A percentile compares a stretch with the other conserved stretches of the same genome.
These are phyloP conservation scores for Cosmia pyralina DNA, from an alignment of 2,888 invertebrate genomes.

Conservation along the genomic window DNA sequence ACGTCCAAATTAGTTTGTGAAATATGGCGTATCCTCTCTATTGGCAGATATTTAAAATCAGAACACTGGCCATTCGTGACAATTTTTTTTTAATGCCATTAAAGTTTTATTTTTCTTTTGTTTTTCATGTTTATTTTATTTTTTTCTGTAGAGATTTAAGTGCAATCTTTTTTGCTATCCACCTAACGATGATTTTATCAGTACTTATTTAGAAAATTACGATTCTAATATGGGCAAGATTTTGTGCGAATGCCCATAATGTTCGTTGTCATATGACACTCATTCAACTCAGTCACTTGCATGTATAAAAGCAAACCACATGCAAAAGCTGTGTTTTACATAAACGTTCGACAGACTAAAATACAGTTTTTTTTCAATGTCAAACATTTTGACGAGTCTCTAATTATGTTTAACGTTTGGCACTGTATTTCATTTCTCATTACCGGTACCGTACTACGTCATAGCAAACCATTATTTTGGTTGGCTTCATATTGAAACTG, in stretches of 20 bases:
- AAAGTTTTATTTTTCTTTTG: neutral
- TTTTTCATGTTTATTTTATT: neutral
- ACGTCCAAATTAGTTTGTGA: neutral
- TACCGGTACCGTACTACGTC: conserved; percentile 57
- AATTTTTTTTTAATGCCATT: neutral
- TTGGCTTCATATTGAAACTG: conserved; percentile 42
- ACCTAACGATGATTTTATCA: neutral
- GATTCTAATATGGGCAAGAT: neutral
- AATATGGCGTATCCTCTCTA: conserved; percentile 23
- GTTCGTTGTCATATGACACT: neutral
- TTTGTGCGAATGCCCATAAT: neutral
- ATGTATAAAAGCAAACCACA: neutral
- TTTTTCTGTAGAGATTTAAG: too few species aligned
- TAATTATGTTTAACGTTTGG: conserved; percentile 61
- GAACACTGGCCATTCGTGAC: neutral
- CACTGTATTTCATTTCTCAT: conserved; percentile 62
- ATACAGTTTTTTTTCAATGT: conserved; percentile 42
- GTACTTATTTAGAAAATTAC: neutral
- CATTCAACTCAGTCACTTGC: neutral
- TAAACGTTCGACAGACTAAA: conserved; percentile 5
- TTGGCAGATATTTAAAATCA: neutral
- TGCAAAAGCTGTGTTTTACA: conserved; percentile 4
- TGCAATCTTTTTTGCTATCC: neutral
- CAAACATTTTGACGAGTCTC: conserved; percentile 48
- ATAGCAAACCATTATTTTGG: conserved; percentile 43